Evolutionary conservation across 2,888 invertebrate species (phyloP), one percentile per base, ranked within the genome.

Genomic region (Dione vanillae): DNA sequence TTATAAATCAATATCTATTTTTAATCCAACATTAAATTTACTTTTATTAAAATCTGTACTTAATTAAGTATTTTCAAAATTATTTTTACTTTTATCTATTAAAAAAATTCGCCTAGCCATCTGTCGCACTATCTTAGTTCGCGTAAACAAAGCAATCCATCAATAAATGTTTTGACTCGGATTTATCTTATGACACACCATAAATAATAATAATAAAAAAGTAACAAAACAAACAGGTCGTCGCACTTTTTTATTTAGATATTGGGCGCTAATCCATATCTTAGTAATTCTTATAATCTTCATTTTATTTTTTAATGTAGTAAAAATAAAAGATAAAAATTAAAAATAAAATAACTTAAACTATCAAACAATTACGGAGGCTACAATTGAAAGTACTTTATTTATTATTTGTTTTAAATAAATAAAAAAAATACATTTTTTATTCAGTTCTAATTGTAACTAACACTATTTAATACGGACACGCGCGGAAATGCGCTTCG

Each of bases 61-160:
- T 10, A n/a, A 9, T 54, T 35, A 37, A 11, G 1, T 10, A 16
- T 37, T 54, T 20, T 16, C 16, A n/a, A 1, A 6, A n/a, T 37
- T 37, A 54, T 54, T 37, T 54, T 54, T 54, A 54, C 35, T 54
- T 35, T 54, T 37, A 37, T 14, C 0, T 27, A 51, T 19, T 19
- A 49, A 19, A 19, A 49, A 19, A 56, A 56, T 11, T 3, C 16
- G 16, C 11, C 12, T 40, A 56, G 0, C 37, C 11, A 37, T 40
- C 47, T 40, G 35, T 27, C 40, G 10, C 37, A 16, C 8, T 27
- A 5, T 6, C 37, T n/a, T 14, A 27, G 27, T 16, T 58, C 43
- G 27, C 64, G 71, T 74, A 74, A 74, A 74, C 73, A 74, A 74
- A 49, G n/a, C 71, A 47, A 74, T 71, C 65, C 47, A 74, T 74